These are phyloP conservation scores for Cephus runcator DNA, from an alignment of 2,888 invertebrate genomes.

Conservation along the genomic window DNA sequence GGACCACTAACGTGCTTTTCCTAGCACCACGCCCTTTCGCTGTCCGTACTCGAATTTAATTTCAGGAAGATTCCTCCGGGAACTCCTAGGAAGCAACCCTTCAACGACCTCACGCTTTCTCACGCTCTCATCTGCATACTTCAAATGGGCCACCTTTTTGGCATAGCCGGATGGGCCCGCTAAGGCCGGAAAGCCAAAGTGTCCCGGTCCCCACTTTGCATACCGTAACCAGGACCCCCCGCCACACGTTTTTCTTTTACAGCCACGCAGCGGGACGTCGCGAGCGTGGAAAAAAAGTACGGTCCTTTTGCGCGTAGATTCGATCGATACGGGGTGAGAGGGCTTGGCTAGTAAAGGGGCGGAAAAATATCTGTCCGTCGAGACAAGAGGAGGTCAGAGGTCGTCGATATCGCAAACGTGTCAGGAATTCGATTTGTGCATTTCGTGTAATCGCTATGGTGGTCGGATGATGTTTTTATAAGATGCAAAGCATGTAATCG, in stretches of 20 bases:
- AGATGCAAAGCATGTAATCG: background rate
- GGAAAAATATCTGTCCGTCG: background rate
- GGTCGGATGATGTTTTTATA: background rate
- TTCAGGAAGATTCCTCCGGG: background rate
- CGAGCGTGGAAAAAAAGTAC: background rate
- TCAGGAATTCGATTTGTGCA: background rate
- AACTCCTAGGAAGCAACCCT: background rate
- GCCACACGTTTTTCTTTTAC: background rate
- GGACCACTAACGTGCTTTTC: background rate
- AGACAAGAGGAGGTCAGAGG: background rate
- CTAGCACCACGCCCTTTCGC: constrained; percentile 47
- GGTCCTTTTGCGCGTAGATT: background rate
- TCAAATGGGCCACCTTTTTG: background rate
- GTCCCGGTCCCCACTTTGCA: background rate
- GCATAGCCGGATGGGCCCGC: background rate
- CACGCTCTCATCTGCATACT: background rate
- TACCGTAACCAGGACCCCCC: background rate
- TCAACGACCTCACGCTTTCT: background rate
- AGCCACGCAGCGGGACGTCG: background rate
- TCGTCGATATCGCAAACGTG: background rate
- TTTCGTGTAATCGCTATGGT: background rate
- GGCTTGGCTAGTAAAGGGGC: background rate
- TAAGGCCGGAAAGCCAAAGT: background rate
- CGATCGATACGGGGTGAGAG: background rate
- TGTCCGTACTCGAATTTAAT: constrained; percentile 30